phyloP scores from a whole-genome alignment of 2,797 vertebrate species.

The Oreochromis grahami region DNA sequence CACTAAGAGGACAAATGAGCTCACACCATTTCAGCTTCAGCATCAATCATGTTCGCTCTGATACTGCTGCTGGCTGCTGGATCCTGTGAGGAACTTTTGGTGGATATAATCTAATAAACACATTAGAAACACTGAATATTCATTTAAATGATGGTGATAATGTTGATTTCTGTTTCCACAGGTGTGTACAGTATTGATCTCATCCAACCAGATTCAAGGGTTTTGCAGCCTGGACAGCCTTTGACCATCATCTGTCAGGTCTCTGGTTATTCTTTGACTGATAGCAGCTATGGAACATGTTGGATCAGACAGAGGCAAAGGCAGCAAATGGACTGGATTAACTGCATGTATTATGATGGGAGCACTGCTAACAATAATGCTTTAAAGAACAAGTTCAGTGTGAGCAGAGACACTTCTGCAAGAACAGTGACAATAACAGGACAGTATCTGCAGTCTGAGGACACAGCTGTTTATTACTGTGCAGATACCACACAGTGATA shows the following conservation, averaged over 20 bases:
- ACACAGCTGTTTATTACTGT: not conserved
- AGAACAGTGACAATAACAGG: accelerated
- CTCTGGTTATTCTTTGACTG: not conserved
- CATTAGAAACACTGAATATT: not conserved
- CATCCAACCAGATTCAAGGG: not conserved
- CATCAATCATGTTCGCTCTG: not conserved
- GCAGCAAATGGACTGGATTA: not conserved
- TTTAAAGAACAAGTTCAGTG: not conserved
- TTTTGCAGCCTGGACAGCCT: not conserved
- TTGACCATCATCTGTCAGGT: accelerated
- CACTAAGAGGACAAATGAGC: accelerated
- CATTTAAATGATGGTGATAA: accelerated
- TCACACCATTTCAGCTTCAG: not conserved
- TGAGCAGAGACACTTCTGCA: not conserved
- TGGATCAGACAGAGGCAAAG: accelerated
- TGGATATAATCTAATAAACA: not conserved
- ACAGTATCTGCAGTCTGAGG: not conserved
- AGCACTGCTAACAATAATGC: accelerated
- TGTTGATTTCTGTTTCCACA: not conserved
- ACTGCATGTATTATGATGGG: accelerated
- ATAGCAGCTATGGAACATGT: not conserved
- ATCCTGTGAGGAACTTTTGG: accelerated
- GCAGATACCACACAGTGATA: not conserved
- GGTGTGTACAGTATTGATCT: not conserved
- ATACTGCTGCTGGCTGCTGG: not conserved